Base-by-base conservation (phyloP, 2,888 invertebrate species). In the Lumbricus terrestris region DNA sequence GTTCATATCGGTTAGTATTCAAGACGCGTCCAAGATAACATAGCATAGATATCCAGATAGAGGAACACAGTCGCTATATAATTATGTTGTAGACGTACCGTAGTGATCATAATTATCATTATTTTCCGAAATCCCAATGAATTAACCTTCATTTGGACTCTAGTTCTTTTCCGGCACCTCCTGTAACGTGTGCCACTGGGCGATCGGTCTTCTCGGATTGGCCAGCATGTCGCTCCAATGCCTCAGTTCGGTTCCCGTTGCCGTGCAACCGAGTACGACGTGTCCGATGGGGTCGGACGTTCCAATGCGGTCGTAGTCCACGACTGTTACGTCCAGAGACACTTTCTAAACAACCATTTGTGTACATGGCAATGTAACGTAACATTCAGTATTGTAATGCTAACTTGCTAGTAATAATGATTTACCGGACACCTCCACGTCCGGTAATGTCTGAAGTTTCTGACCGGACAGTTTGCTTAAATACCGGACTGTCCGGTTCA, bases 161-260 rank as follows among this genome's bases (percentile, higher is more conserved):
- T 91, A 93, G 90, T 92, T 93, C 94, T 95, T 99, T 98, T 95
- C 99, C 97, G 93, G 99, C 97, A 95, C 99, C 92, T 95, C 99
- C 96, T 98, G 98, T 93, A 99, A 97, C 93, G 99, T 99, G 95
- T 99, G 99, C 99, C 99, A 99, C 95, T 99, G 99, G 93, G 99
- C 99, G 94, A 99, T 99, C 91, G 99, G 99, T 95, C 99, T 97
- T 94, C 99, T 97, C 88, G 99, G 99, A 93, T 98, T 98, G 94
- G 99, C 99, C 96, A 99, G 96, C 99, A 99, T 99, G 96, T 99
- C 99, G 92, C 99, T 99, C 99, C 99, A 99, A 96, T 99, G 99
- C 94, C 99, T 97, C 92, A 99, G 96, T 95, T 99, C 99, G 69
- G 99, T 99, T 93, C 99, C 99, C 98, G 97, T 97, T 94, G 98